A percentile compares a stretch with the other conserved stretches of the same genome.
Conservation (phyloP, 2,113 vertebrate genomes). For the Heterotis niloticus region DNA sequence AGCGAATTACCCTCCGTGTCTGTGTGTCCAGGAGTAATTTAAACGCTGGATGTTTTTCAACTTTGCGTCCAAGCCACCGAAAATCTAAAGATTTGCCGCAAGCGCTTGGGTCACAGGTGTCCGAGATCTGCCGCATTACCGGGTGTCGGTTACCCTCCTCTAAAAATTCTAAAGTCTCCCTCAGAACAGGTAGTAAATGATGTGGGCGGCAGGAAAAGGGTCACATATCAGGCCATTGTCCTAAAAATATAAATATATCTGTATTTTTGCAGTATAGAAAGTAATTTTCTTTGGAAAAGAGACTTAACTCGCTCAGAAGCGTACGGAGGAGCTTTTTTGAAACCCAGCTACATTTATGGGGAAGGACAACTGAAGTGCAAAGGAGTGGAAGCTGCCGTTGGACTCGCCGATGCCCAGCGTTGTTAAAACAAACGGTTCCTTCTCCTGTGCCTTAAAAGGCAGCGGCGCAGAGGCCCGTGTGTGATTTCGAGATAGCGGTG, state of each 20-base stretch:
- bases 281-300: neutral
- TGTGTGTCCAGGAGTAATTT: constrained; percentile 1
- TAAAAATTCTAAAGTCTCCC: neutral
- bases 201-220: neutral
- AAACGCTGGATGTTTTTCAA: neutral
- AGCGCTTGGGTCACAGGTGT: neutral
- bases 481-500: neutral
- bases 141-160: neutral
- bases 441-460: neutral
- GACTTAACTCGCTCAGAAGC: neutral
- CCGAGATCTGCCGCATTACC: neutral
- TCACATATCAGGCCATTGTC: neutral
- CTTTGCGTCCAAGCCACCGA: neutral
- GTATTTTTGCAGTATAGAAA: neutral
- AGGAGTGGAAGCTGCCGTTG: neutral
- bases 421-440: constrained; percentile 1
- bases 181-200: neutral
- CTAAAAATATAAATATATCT: neutral
- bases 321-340: neutral
- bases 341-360: neutral
- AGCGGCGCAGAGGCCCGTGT: neutral
- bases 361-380: neutral
- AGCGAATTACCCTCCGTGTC: neutral
- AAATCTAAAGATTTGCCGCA: neutral
- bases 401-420: neutral